phyloP scores from a whole-genome alignment of 2,113 vertebrate species.

The Colius striatus region DNA sequence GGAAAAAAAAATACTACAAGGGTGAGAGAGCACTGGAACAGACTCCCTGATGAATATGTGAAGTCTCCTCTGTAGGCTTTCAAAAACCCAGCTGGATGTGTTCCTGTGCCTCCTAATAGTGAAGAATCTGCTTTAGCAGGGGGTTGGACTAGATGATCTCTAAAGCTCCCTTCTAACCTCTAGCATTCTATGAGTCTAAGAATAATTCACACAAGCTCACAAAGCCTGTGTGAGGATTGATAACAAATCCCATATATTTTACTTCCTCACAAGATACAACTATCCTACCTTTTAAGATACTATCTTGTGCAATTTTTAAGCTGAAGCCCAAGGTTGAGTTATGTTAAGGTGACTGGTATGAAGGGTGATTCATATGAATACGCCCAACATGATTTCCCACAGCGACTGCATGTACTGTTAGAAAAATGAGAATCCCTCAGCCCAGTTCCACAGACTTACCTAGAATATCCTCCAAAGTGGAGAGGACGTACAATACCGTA shows the following conservation, averaged over 20 bases:
- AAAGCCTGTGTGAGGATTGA: not conserved
- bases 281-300: not conserved
- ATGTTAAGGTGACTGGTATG: not conserved
- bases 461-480: not conserved
- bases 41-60: too few species aligned
- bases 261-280: not conserved
- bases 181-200: not conserved
- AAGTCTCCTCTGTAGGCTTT: too few species aligned
- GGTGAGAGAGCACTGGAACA: too few species aligned
- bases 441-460: not conserved
- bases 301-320: not conserved
- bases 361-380: not conserved
- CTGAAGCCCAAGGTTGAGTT: not conserved
- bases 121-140: too few species aligned
- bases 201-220: not conserved
- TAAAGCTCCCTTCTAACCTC: too few species aligned
- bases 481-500: not conserved
- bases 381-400: not conserved
- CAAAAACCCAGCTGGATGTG: too few species aligned
- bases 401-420: rapidly evolving
- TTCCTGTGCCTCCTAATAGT: too few species aligned
- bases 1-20: too few species aligned
- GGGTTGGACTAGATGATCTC: too few species aligned
- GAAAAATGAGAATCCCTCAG: not conserved
- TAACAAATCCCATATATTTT: not conserved